Evolutionary conservation across 1,140 invertebrate genomes (phyloP).

Genomic region (Cephus cinctus): DNA sequence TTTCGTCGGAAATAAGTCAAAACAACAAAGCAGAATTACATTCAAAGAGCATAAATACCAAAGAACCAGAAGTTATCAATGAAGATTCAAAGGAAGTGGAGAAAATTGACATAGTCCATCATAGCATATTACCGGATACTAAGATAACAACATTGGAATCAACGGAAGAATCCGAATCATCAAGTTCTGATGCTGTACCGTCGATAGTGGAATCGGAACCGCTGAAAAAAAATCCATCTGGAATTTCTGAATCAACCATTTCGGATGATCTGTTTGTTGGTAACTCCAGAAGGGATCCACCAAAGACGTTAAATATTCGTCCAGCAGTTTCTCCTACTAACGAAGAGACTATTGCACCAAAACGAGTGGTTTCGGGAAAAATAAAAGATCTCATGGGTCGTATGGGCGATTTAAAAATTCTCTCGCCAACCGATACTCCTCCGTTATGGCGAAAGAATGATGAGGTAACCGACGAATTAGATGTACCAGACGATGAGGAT

Average conservation of each 20-base stretch:
- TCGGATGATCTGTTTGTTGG: not conserved
- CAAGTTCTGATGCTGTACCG: too few relatives aligned
- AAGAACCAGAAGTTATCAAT: not conserved
- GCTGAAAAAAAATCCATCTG: conserved; percentile 32
- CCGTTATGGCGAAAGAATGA: conserved; percentile 39
- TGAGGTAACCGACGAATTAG: conserved; percentile 33
- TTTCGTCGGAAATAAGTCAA: not conserved
- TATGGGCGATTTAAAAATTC: conserved; percentile 48
- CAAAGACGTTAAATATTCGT: conserved; percentile 35
- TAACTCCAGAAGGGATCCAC: conserved; percentile 30
- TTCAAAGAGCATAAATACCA: too few relatives aligned
- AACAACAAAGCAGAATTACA: not conserved
- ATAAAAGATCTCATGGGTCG: conserved; percentile 48
- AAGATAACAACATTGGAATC: too few relatives aligned
- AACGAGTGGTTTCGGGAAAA: conserved; percentile 42
- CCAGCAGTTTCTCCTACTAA: conserved; percentile 8
- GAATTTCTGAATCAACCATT: conserved; percentile 27
- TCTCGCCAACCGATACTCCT: conserved; percentile 48
- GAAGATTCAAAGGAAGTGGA: conserved; percentile 5
- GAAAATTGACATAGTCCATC: too few relatives aligned
- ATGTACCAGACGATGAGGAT: conserved; percentile 26
- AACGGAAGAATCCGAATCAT: too few relatives aligned
- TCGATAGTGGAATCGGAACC: too few relatives aligned
- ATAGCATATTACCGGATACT: too few relatives aligned
- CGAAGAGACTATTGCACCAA: conserved; percentile 21